Evolutionary conservation across 2,888 invertebrate genomes (phyloP).

Genomic region (Fragum fragum): DNA sequence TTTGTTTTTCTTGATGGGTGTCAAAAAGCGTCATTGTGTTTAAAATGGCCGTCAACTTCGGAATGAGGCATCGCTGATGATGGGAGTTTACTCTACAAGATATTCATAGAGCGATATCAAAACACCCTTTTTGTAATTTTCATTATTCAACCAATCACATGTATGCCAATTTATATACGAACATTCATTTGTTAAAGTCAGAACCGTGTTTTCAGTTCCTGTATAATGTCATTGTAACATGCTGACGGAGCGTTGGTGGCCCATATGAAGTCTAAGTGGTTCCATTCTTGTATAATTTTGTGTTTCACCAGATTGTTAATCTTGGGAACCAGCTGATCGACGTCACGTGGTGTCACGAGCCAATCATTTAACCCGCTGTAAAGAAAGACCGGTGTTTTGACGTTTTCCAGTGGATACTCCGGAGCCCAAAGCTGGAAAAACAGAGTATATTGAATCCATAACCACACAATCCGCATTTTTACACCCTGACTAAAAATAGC

Average conservation of each 20-base stretch:
- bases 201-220: slow-evolving; percentile 56
- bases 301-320: slow-evolving; percentile 53
- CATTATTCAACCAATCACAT: too few relatives aligned
- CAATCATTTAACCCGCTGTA: slow-evolving; percentile 73
- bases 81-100: too few relatives aligned
- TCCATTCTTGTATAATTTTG: slow-evolving; percentile 64
- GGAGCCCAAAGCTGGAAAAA: slow-evolving; percentile 79
- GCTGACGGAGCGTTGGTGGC: slow-evolving; percentile 84
- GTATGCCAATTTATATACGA: too few relatives aligned
- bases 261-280: slow-evolving; percentile 88
- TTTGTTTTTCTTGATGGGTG: too few relatives aligned
- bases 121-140: too few relatives aligned
- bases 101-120: too few relatives aligned
- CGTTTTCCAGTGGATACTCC: slow-evolving; percentile 66
- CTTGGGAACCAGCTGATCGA: slow-evolving; percentile 48
- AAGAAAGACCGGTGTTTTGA: slow-evolving; percentile 69
- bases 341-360: slow-evolving; percentile 70
- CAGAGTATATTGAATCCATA: too few relatives aligned
- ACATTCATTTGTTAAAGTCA: not conserved
- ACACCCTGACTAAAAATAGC: too few relatives aligned
- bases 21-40: too few relatives aligned
- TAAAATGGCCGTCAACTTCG: too few relatives aligned
- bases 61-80: too few relatives aligned
- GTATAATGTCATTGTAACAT: slow-evolving; percentile 84
- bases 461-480: too few relatives aligned